Evolutionary conservation across 1,140 invertebrate genomes (phyloP).

Genomic region (Atta colombica): DNA sequence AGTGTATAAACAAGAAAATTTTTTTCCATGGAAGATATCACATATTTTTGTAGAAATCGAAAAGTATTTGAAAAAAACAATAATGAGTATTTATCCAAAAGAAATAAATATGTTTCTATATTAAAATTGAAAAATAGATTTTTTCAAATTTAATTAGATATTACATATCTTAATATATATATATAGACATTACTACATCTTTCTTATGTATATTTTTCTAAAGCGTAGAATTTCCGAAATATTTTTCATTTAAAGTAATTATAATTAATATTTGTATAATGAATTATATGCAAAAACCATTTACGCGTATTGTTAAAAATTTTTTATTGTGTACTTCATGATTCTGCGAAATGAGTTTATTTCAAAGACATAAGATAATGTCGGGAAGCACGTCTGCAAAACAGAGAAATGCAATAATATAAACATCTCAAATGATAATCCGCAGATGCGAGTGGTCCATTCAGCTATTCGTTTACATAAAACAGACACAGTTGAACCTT

Average conservation of each 20-base stretch:
- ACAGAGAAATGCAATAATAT: conserved; percentile 34
- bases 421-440: conserved; percentile 68
- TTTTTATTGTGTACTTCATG: neutral
- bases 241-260: neutral
- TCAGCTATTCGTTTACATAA: conserved; percentile 74
- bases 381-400: conserved; percentile 4
- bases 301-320: neutral
- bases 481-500: conserved; percentile 67
- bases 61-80: neutral
- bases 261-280: neutral
- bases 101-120: neutral
- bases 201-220: neutral
- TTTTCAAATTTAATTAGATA: neutral
- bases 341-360: neutral
- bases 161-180: neutral
- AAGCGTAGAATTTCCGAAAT: neutral
- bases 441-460: conserved; percentile 57
- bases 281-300: neutral
- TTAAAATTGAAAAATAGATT: neutral
- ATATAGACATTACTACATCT: neutral
- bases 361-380: neutral
- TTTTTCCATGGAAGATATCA: neutral
- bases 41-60: neutral
- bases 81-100: neutral
- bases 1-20: neutral